phyloP scores from a whole-genome alignment of 2,888 invertebrate genomes.

The Polydrusus cervinus region DNA sequence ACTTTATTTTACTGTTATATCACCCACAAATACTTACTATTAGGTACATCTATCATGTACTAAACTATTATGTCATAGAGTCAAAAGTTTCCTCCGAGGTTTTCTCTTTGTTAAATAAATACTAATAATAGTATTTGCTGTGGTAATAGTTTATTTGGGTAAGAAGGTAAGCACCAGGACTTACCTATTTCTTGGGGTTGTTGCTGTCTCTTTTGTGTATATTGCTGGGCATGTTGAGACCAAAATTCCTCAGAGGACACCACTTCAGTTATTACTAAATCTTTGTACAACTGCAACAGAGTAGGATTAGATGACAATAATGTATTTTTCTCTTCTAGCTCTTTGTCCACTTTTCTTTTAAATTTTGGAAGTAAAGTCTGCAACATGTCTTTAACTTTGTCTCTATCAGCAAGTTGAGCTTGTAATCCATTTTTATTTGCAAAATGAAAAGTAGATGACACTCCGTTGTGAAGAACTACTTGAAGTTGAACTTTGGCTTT shows the following conservation, averaged over 20 bases:
- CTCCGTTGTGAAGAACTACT: slow-evolving; percentile 94
- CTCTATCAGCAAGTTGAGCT: slow-evolving; percentile 91
- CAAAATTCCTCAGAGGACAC: slow-evolving; percentile 98
- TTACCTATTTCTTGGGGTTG: slow-evolving; percentile 90
- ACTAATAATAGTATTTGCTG: too few relatives aligned
- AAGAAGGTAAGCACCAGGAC: background rate
- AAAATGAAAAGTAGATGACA: slow-evolving; percentile 98
- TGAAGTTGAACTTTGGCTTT: slow-evolving; percentile 99
- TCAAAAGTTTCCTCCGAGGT: too few relatives aligned
- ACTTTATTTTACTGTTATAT: too few relatives aligned
- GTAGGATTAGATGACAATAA: slow-evolving; percentile 92
- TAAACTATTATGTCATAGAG: too few relatives aligned
- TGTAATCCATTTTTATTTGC: slow-evolving; percentile 88
- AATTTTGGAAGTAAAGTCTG: slow-evolving; percentile 95
- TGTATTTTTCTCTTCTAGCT: slow-evolving; percentile 75
- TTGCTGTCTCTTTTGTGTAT: slow-evolving; percentile 80
- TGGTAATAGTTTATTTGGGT: too few relatives aligned
- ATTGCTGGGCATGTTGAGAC: slow-evolving; percentile 89
- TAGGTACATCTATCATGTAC: too few relatives aligned
- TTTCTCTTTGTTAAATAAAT: too few relatives aligned
- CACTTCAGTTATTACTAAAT: slow-evolving; percentile 96
- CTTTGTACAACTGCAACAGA: slow-evolving; percentile 94
- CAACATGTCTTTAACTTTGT: slow-evolving; percentile 93
- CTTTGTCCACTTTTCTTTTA: slow-evolving; percentile 82
- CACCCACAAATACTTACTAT: too few relatives aligned